Percentiles rank a stretch among this genome's conserved stretches.
Conservation (phyloP, 2,113 vertebrate species). For the Hippoglossus stenolepis region DNA sequence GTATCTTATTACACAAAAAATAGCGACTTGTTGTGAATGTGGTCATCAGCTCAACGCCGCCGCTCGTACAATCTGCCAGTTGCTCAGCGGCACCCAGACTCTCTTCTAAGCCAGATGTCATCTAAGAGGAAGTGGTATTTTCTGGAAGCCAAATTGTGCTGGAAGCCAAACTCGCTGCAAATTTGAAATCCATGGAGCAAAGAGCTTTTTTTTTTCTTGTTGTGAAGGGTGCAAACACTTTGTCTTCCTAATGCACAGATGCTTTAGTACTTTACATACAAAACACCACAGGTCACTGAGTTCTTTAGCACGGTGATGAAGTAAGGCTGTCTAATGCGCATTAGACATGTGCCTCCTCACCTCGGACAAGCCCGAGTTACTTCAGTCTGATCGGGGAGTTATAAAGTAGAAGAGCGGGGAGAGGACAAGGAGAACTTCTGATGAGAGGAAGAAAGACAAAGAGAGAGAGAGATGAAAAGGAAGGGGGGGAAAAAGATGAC, state of each 20-base stretch:
- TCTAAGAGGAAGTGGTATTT: constrained; percentile 19
- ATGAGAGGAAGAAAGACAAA: background rate
- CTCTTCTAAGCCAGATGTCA: constrained; percentile 49
- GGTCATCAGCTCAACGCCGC: background rate
- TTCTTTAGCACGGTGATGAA: no score
- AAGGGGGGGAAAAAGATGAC: background rate
- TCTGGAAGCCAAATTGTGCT: constrained; percentile 4
- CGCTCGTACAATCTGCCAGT: constrained; percentile 20
- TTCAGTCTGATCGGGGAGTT: background rate
- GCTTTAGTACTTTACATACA: background rate
- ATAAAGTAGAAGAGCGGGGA: background rate
- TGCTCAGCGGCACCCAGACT: background rate
- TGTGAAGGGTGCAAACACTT: background rate
- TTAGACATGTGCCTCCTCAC: background rate
- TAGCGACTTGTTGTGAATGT: background rate
- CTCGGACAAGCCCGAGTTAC: constrained; percentile 4
- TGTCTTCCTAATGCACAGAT: background rate
- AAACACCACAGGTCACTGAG: background rate
- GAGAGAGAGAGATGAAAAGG: background rate
- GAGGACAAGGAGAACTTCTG: background rate
- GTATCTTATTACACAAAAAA: constrained; percentile 4
- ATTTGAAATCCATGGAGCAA: constrained; percentile 10
- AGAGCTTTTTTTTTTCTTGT: constrained; percentile 6
- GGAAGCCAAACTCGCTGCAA: constrained; percentile 9
- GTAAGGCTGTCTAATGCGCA: no score